Evolutionary conservation across 53 echinoderm and acorn worm species (phyloP), one percentile per base, ranked within the genome.

Genomic region (Apostichopus leukothele): DNA sequence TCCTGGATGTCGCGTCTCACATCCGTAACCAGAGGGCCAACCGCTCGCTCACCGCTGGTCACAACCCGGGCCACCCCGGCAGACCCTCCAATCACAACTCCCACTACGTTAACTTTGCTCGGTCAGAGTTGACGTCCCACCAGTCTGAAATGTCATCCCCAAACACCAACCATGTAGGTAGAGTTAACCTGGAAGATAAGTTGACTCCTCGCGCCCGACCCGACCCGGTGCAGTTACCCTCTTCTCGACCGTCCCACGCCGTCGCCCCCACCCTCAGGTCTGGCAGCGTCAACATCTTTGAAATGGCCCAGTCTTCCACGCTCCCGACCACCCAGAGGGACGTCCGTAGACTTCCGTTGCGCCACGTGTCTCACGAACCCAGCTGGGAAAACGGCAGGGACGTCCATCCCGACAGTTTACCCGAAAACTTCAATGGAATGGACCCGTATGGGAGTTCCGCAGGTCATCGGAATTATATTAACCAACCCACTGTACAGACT

Each of bases 201-300:
- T 85, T 99, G 67, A 94, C 99, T 11, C 99, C 96, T 1, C 93
- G 99, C 27, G 99, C 91, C 0, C 93, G 99, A 77, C 96, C 99
- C 14, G 92, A 99, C 87, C 96, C 99, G 8, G 84, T 95, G 16
- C 92, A 91, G 55, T 76, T 95, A 21, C 19, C 9, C 19, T 13
- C 50, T 0, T 20, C 75, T 7, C 52, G 85, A 67, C 67, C 85
- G 5, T 85, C 85, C 67, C 81, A 51, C 54, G 81, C 81, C 7
- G 85, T 85, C 25, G 23, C 25, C 18, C 85, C 85, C 50, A 63
- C 85, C 6, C 60, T 85, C 19, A 85, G 85, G 60, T 25, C 88
- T 5, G 88, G 53, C 11, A 87, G 88, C 75, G 88, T 87, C 6
- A 52, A 75, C 20, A 14, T 87, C 53, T 87, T 50, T 87, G 88